Base-by-base conservation (phyloP, 2,888 invertebrate genomes). In the Sturmia bella region DNA sequence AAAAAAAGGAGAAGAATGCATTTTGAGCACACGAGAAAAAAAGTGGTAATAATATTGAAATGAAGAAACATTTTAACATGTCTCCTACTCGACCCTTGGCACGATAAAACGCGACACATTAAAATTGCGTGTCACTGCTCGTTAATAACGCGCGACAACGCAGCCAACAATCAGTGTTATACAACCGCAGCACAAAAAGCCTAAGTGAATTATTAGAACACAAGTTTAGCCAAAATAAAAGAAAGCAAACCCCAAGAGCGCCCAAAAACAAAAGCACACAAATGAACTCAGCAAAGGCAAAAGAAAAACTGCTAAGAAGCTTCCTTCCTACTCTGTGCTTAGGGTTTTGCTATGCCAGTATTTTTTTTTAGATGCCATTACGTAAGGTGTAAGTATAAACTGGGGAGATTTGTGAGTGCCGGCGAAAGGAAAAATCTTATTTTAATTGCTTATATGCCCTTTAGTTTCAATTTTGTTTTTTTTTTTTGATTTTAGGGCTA, bases 131-230 rank as follows among this genome's bases (percentile, higher is more conserved):
- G 84, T 77, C 79, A 82, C 69, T 76, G 84, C 76, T 82, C 82
- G 82, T 84, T 82, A 84, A 84, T 84, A 84, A 79, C 84, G 76
- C 80, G 84, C 79, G 69, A 74, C 84, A 84, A 84, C 83, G 81
- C 78, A 81, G 82, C 82, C 69, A 73, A 78, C 78, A 82, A 82
- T 82, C 82, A 82, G 64, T 69, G 74, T 74, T 74, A 48, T 59
- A 57, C 39, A 78, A 78, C 78, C 82, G 24, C 82, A 78, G 82
- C 57, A 54, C 74, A 48, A 74, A 82, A 82, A 82, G 82, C 78
- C 83, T 74, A 69, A 79, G 76, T 82, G 79, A 84, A 82, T 82
- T 84, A 82, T 82, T 74, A 74, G 82, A 78, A 50, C 78, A 78
- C 78, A 82, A 82, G 57, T 78, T 77, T 66, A 74, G 78, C 59